Conservation (phyloP, 92 coral and sea anemone species). For the Pocillopora grandis region DNA sequence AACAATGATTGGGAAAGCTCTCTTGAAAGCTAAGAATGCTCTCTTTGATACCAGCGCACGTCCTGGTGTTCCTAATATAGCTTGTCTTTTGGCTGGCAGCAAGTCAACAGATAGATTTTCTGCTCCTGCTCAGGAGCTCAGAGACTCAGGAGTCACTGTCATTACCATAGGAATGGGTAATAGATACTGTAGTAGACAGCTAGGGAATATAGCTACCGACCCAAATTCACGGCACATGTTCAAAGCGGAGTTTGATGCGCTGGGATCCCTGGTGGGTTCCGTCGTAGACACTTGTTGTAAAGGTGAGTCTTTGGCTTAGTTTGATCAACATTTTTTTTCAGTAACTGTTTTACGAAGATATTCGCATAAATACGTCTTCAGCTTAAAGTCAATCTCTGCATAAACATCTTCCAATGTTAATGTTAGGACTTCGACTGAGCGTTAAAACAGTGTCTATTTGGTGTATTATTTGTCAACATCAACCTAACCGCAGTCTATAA, state of each 20-base stretch:
- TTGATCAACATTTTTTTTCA: too few species aligned
- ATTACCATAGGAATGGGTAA: conserved; percentile 72
- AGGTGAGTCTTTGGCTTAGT: conserved; percentile 39
- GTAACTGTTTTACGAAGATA: too few species aligned
- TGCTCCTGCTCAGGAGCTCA: conserved; percentile 72
- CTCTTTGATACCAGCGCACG: conserved; percentile 65
- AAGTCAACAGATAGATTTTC: conserved; percentile 66
- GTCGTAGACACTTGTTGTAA: conserved; percentile 63
- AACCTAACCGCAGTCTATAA: too few species aligned
- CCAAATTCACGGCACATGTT: conserved; percentile 77
- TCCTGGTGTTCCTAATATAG: conserved; percentile 55
- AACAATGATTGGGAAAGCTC: conserved; percentile 72
- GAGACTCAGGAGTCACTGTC: conserved; percentile 79
- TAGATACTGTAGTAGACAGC: conserved; percentile 36
- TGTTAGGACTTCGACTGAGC: too few species aligned
- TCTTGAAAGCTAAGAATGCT: conserved; percentile 53
- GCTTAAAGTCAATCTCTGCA: too few species aligned
- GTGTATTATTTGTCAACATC: too few species aligned
- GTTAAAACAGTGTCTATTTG: too few species aligned
- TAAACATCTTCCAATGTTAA: too few species aligned
- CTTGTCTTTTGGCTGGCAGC: conserved; percentile 77
- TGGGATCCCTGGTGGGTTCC: conserved; percentile 42
- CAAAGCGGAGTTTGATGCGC: conserved; percentile 56
- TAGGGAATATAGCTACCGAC: conserved; percentile 82
- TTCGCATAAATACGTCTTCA: too few species aligned